These are phyloP conservation scores for Drosophila virilis DNA, from an alignment of 1,140 invertebrate species.

Conservation along the genomic window DNA sequence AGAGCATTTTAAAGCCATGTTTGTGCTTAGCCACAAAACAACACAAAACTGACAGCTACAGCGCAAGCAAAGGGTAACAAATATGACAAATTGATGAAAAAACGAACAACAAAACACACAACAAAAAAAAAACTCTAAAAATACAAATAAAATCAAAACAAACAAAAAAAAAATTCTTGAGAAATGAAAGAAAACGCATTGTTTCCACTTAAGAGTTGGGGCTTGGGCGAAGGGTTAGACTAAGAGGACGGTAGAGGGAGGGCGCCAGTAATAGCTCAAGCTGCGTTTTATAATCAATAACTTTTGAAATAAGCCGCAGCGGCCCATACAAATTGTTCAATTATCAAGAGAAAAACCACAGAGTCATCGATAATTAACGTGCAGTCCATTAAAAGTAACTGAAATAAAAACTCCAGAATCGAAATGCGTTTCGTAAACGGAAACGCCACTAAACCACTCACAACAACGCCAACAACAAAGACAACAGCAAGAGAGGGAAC, in stretches of 20 bases:
- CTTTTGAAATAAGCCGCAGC: conserved; percentile 73
- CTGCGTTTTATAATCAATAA: conserved; percentile 70
- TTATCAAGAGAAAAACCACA: conserved; percentile 68
- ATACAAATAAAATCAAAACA: conserved; percentile 74
- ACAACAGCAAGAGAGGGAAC: conserved; percentile 22
- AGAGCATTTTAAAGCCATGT: conserved; percentile 68
- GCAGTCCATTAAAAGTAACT: conserved; percentile 61
- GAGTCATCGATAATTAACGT: conserved; percentile 75
- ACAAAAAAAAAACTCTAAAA: conserved; percentile 61
- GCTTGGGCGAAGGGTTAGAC: neutral
- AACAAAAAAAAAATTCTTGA: conserved; percentile 62
- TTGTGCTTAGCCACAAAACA: conserved; percentile 58
- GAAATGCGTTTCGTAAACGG: conserved; percentile 51
- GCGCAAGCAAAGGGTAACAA: conserved; percentile 57
- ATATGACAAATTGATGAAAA: conserved; percentile 40
- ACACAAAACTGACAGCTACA: conserved; percentile 25
- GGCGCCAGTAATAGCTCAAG: conserved; percentile 25
- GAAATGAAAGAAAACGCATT: conserved; percentile 65
- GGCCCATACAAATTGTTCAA: conserved; percentile 64
- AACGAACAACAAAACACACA: conserved; percentile 49
- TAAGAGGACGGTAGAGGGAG: neutral
- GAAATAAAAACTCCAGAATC: conserved; percentile 18
- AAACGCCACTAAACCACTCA: conserved; percentile 40
- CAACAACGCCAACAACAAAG: conserved; percentile 1
- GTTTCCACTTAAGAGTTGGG: conserved; percentile 10